Conservation (phyloP, 2,797 vertebrate genomes). For the Molossus alvarezi region DNA sequence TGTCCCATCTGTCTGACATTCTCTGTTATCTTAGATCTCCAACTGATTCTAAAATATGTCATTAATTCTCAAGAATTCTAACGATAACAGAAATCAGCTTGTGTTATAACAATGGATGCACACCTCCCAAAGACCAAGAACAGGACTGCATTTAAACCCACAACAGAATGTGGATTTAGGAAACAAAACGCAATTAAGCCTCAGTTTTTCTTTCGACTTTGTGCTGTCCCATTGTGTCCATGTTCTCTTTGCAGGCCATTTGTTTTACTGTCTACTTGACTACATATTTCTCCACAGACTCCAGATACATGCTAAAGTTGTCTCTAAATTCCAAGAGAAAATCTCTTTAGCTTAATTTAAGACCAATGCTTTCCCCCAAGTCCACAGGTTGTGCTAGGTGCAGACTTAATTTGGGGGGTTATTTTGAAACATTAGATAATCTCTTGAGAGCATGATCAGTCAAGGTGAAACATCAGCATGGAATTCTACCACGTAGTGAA, state of each 20-base stretch:
- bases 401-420: not conserved
- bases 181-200: not conserved
- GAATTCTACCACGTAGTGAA: slow-evolving; percentile 5
- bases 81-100: not conserved
- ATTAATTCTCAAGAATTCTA: not conserved
- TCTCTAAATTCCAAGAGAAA: not conserved
- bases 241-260: not conserved
- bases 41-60: not conserved
- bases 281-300: not conserved
- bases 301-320: not conserved
- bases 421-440: not conserved
- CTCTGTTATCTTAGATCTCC: not conserved
- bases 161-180: not conserved
- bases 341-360: not conserved
- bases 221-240: not conserved
- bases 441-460: not conserved
- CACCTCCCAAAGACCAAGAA: not conserved
- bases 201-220: not conserved
- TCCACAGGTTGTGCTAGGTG: not conserved
- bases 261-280: not conserved
- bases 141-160: not conserved
- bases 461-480: not conserved
- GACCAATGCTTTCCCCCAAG: not conserved
- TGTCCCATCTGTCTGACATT: not conserved
- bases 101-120: fast-evolving